Evolutionary conservation across 2,797 vertebrate genomes (phyloP).

Genomic region (Scleropages formosus): DNA sequence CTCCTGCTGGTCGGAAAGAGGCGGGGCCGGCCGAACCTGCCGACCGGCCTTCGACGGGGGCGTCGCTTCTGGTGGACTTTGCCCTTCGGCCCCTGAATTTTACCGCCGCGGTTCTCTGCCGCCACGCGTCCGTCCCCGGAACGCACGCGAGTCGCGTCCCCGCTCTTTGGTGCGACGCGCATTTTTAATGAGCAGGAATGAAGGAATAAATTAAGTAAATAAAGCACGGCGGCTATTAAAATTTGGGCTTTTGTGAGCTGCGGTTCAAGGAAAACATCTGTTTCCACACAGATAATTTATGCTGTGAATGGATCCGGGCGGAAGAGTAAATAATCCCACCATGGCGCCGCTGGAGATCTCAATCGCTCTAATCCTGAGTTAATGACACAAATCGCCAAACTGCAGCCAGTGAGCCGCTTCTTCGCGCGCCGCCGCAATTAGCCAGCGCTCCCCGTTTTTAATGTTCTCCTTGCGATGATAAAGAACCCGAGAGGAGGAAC

Average conservation of each 20-base stretch:
- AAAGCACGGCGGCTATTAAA: slow-evolving; percentile 17
- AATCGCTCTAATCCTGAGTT: slow-evolving; percentile 32
- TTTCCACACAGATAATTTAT: slow-evolving; percentile 30
- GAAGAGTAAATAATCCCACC: slow-evolving; percentile 20
- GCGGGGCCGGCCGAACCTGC: not conserved
- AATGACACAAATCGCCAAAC: slow-evolving; percentile 31
- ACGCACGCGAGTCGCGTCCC: no score
- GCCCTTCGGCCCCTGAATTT: no score
- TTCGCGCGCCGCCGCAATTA: slow-evolving; percentile 5
- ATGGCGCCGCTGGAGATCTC: slow-evolving; percentile 15
- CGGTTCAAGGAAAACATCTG: slow-evolving; percentile 27
- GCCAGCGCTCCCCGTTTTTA: not conserved
- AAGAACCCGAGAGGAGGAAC: not conserved
- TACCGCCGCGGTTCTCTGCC: no score
- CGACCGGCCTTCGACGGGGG: no score
- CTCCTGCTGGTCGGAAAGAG: not conserved
- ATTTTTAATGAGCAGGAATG: no score
- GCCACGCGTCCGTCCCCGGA: no score
- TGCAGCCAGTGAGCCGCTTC: slow-evolving; percentile 16
- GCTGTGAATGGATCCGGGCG: slow-evolving; percentile 23
- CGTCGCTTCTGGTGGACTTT: not conserved
- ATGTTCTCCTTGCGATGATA: not conserved
- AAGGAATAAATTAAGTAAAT: slow-evolving; percentile 6
- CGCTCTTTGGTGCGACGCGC: no score
- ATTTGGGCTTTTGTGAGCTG: not conserved